Evolutionary conservation across 2,113 vertebrate genomes (phyloP).

Genomic region (Bombycilla garrulus): DNA sequence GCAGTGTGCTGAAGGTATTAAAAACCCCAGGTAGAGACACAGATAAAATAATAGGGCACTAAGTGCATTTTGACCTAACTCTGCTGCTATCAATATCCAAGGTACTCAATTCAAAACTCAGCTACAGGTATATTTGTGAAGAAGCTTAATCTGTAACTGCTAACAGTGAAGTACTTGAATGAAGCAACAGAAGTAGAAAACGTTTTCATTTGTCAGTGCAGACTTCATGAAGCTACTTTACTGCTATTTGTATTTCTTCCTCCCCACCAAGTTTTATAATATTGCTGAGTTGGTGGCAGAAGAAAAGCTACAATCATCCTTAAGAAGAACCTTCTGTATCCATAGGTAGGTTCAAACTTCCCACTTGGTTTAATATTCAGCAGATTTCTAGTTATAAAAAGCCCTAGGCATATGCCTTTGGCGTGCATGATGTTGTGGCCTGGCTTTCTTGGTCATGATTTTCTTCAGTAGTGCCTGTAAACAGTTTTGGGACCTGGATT

Average conservation of each 20-base stretch:
- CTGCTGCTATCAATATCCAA: background rate
- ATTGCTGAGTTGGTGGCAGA: background rate
- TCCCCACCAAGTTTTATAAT: background rate
- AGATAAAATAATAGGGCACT: background rate
- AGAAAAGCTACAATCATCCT: background rate
- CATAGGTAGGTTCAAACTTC: background rate
- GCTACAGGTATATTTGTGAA: background rate
- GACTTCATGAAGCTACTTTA: background rate
- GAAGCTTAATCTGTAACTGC: background rate
- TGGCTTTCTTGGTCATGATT: background rate
- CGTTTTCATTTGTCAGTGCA: background rate
- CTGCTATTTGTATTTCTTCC: background rate
- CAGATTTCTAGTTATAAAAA: background rate
- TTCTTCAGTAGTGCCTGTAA: background rate
- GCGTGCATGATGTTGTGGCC: fast-evolving
- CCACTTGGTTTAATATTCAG: background rate
- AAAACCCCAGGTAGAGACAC: background rate
- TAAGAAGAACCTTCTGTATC: fast-evolving
- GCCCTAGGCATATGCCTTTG: background rate
- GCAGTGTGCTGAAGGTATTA: background rate
- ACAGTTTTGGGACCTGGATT: background rate
- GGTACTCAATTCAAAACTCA: background rate
- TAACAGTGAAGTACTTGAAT: background rate
- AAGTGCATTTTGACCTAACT: background rate
- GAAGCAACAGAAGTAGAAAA: background rate